Evolutionary conservation across 2,888 invertebrate genomes (phyloP).

Genomic region (Agapetus fuscipes): DNA sequence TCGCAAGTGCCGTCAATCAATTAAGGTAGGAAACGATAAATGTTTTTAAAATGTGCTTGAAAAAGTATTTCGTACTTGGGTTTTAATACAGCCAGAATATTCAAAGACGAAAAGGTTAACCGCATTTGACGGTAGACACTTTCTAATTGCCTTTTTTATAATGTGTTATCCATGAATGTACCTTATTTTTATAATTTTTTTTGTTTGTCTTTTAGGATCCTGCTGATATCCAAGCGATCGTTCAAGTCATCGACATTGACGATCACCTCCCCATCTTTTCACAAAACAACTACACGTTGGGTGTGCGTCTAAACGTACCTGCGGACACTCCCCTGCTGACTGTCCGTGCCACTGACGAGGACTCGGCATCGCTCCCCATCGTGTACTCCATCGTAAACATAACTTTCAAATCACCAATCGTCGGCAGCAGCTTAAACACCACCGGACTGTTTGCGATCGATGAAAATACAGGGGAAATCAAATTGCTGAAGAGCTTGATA

Average conservation of each 20-base stretch:
- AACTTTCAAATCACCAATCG: constrained; percentile 45
- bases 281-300: constrained; percentile 53
- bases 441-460: constrained; percentile 53
- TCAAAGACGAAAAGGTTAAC: too few relatives aligned
- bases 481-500: constrained; percentile 56
- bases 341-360: constrained; percentile 56
- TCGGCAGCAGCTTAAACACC: constrained; percentile 35
- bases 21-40: too few relatives aligned
- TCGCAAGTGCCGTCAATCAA: too few relatives aligned
- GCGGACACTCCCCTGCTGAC: constrained; percentile 61
- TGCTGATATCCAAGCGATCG: constrained; percentile 54
- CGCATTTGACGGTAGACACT: too few relatives aligned
- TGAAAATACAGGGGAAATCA: constrained; percentile 59
- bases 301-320: constrained; percentile 65
- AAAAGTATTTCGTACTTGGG: too few relatives aligned
- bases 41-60: too few relatives aligned
- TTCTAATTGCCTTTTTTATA: too few relatives aligned
- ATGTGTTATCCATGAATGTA: too few relatives aligned
- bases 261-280: constrained; percentile 64
- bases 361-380: constrained; percentile 56
- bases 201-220: constrained; percentile 53
- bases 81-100: too few relatives aligned
- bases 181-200: too few relatives aligned
- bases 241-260: constrained; percentile 60
- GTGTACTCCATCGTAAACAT: constrained; percentile 52